Base-by-base conservation (phyloP, 2,888 invertebrate species). In the Dendrolimus houi region DNA sequence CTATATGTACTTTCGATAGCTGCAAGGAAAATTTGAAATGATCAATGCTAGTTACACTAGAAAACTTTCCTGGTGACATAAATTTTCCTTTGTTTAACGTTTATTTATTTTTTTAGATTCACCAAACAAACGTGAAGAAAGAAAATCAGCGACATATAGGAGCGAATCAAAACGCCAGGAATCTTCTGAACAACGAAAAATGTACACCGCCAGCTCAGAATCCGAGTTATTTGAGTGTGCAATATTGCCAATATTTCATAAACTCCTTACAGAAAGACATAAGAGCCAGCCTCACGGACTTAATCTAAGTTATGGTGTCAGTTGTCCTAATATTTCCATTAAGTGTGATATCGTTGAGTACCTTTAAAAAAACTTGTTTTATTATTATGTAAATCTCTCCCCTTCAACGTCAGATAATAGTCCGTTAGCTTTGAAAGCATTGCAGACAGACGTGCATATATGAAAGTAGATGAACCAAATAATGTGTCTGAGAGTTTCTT, bases 311-410 rank as follows among this genome's bases (percentile, higher is more conserved):
- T 95, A 94, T 66, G 96, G 97, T 58, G 94, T 96, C 68, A 97
- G 97, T 74, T 97, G 97, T 82, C 97, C 97, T 41, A 97, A 97
- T 92, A 97, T 97, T 89, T 97, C 97, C 62, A 97, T 98, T 72
- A 97, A 97, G 89, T 97, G 97, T 92, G 97, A 97, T 91, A 97
- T 98, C 74, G 97, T 97, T 71, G 97, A 97, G 79, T 97, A 98
- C 87, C 94, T 97, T 85, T 97, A 95, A 8, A 17, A 95, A 8
- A 29, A 29, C 29, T 3, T 29, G 6, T 29, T 29, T 29, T 3
- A 6, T 29, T 29, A 6, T 29, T 29, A 29, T 29, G 29, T 29
- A 29, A 29, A 29, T 6, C 29, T 29, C 29, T 29, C 29, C 6
- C 6, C 29, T 29, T 29, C 29, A 29, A 29, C 3, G 3, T 29